These are phyloP conservation scores for Apodemia zela DNA, from an alignment of 2,888 invertebrate species.

Conservation along the genomic window DNA sequence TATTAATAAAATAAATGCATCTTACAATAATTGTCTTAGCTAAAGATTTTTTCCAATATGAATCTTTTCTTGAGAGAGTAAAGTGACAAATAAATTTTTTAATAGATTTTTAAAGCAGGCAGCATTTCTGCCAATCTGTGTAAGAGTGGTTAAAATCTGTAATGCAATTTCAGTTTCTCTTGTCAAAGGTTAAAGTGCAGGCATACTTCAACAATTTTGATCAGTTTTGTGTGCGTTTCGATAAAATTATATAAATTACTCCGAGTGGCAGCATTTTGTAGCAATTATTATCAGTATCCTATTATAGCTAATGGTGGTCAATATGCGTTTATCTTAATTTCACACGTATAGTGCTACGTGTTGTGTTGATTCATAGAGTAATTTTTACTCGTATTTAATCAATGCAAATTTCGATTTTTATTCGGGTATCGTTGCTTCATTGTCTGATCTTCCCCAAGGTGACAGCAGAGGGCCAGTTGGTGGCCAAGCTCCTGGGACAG, in stretches of 20 bases:
- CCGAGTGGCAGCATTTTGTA: neutral
- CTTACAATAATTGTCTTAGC: neutral
- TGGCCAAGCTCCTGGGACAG: conserved; percentile 62
- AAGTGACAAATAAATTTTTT: too few species aligned
- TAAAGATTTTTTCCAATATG: neutral
- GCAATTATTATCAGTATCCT: neutral
- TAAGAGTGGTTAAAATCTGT: too few species aligned
- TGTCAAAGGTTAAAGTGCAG: too few species aligned
- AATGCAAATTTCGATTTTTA: conserved; percentile 33
- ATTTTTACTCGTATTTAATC: neutral
- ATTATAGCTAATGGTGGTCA: neutral
- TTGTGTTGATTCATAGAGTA: neutral
- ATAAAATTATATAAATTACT: neutral
- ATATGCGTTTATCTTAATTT: neutral
- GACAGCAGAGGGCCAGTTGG: conserved; percentile 63
- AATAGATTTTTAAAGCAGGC: too few species aligned
- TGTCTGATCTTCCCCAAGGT: conserved; percentile 70
- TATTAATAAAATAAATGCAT: conserved; percentile 7
- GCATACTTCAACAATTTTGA: too few species aligned
- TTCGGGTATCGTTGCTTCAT: conserved; percentile 62
- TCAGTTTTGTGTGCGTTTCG: too few species aligned
- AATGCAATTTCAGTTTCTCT: too few species aligned
- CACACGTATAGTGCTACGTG: neutral
- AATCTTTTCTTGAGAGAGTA: neutral
- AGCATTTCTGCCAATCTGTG: too few species aligned